phyloP scores from a whole-genome alignment of 2,888 invertebrate genomes.

The Watsonalla binaria region DNA sequence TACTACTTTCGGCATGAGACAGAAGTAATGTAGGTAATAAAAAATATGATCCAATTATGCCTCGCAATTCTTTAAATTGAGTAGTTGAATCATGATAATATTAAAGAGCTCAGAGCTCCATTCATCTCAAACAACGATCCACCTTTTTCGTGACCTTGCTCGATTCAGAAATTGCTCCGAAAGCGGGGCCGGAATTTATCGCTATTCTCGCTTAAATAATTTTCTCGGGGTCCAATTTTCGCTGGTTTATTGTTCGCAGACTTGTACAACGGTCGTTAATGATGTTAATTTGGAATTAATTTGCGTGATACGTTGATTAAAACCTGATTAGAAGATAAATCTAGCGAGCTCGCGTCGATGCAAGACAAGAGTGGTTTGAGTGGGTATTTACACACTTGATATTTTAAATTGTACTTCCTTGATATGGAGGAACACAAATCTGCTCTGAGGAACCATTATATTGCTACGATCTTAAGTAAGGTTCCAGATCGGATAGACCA shows the following conservation, averaged over 20 bases:
- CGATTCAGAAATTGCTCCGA: constrained; percentile 7
- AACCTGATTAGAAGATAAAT: constrained; percentile 64
- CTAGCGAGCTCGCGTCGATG: constrained; percentile 29
- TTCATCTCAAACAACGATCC: constrained; percentile 1
- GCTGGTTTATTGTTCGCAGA: constrained; percentile 59
- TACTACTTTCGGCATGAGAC: no score
- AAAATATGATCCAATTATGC: background rate
- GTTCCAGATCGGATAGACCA: no score
- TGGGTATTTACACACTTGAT: no score
- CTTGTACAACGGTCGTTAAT: constrained; percentile 41
- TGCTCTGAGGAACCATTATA: no score
- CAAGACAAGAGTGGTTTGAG: constrained; percentile 22
- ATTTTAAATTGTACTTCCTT: no score
- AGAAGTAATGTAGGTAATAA: background rate
- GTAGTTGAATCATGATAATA: background rate
- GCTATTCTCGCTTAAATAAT: constrained; percentile 44
- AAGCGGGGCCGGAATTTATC: constrained; percentile 35
- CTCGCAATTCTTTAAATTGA: background rate
- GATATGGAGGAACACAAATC: no score
- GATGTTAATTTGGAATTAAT: constrained; percentile 69
- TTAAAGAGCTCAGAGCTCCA: background rate
- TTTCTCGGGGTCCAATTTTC: constrained; percentile 47
- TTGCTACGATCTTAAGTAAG: no score
- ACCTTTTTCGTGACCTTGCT: constrained; percentile 13
- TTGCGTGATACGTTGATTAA: constrained; percentile 67